phyloP scores from a whole-genome alignment of 53 echinoderm and acorn worm species.

The Stichopus horrens region DNA sequence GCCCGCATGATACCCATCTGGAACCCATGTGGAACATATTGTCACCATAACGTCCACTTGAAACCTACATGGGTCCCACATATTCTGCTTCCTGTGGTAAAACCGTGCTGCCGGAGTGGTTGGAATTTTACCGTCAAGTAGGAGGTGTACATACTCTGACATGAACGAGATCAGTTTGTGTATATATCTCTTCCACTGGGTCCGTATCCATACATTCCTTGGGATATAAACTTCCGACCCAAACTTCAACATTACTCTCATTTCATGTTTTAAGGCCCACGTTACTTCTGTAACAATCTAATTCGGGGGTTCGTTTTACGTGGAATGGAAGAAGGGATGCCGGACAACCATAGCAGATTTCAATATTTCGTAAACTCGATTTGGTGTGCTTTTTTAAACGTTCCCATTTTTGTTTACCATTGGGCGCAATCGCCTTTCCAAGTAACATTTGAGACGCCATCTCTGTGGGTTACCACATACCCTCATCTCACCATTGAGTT shows the following conservation, averaged over 20 bases:
- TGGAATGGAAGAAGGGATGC: constrained; percentile 24
- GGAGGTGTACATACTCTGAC: neutral
- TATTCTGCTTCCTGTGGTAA: no score
- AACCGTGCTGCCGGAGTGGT: no score
- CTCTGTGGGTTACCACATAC: constrained; percentile 18
- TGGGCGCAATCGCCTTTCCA: constrained; percentile 19
- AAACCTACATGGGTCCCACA: no score
- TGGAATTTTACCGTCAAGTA: no score
- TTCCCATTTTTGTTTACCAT: constrained; percentile 1
- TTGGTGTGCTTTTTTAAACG: neutral
- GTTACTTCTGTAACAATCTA: neutral
- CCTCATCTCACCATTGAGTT: constrained; percentile 19
- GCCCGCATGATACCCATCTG: no score
- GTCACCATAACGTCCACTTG: no score
- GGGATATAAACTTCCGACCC: constrained; percentile 4
- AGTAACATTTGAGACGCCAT: constrained; percentile 15
- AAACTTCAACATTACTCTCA: neutral
- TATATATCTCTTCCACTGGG: constrained; percentile 2
- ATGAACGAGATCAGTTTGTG: neutral
- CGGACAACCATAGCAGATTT: constrained; percentile 21
- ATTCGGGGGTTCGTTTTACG: neutral
- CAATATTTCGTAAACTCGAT: neutral
- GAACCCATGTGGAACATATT: no score
- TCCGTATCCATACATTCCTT: constrained; percentile 25
- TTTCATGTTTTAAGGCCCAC: neutral